phyloP scores from a whole-genome alignment of 1,140 invertebrate genomes.

The Aphidius gifuensis region DNA sequence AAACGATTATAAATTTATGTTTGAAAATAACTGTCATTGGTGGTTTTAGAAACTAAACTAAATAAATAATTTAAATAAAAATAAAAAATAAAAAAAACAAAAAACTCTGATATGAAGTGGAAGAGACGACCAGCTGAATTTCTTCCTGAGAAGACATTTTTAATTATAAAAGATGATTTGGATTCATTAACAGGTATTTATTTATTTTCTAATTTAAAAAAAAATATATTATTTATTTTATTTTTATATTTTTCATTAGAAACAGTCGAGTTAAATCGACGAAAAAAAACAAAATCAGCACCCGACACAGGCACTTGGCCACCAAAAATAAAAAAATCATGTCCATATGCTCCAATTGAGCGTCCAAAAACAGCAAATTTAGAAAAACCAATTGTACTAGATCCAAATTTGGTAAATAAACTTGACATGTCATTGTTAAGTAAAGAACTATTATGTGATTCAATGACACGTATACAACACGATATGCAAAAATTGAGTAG shows the following conservation, averaged over 20 bases:
- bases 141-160: conserved; percentile 41
- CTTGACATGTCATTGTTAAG: conserved; percentile 63
- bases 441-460: conserved; percentile 55
- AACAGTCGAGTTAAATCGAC: conserved; percentile 12
- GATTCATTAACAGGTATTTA: conserved; percentile 31
- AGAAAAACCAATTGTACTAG: conserved; percentile 58
- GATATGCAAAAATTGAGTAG: conserved; percentile 27
- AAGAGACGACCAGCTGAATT: conserved; percentile 33
- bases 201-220: background rate
- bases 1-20: conserved; percentile 8
- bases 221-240: background rate
- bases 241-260: background rate
- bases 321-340: conserved; percentile 37
- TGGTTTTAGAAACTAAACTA: too few relatives aligned
- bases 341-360: conserved; percentile 26
- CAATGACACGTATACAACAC: conserved; percentile 37
- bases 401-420: conserved; percentile 55
- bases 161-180: conserved; percentile 40
- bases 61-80: too few relatives aligned
- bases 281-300: conserved; percentile 31
- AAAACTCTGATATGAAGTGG: conserved; percentile 40
- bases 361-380: conserved; percentile 61
- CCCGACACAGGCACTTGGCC: conserved; percentile 49
- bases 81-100: background rate
- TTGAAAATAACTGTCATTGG: background rate